Percentiles rank a stretch among this genome's conserved stretches.
phyloP scores from a whole-genome alignment of 2,888 invertebrate species.

The Morpho deidamia region DNA sequence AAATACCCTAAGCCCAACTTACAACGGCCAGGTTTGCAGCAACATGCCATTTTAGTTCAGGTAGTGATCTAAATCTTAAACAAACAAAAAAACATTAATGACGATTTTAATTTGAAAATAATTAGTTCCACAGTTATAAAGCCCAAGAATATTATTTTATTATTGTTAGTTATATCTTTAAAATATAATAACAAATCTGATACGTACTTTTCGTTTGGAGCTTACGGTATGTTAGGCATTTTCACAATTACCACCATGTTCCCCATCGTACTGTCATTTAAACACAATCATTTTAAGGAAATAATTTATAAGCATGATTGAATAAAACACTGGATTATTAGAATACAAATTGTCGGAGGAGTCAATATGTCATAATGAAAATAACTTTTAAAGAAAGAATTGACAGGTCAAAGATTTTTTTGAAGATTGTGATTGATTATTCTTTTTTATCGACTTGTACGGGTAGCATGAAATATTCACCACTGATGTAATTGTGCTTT shows the following conservation, averaged over 20 bases:
- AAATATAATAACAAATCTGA: too few relatives aligned
- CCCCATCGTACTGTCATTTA: not conserved
- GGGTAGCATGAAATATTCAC: too few relatives aligned
- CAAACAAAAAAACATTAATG: constrained; percentile 2
- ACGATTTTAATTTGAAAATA: not conserved
- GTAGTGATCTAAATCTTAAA: constrained; percentile 28
- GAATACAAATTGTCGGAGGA: too few relatives aligned
- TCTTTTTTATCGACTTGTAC: too few relatives aligned
- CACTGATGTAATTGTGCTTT: too few relatives aligned
- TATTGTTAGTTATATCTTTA: not conserved
- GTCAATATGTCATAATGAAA: not conserved
- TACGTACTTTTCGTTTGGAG: not conserved
- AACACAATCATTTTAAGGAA: not conserved
- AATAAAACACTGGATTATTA: not conserved
- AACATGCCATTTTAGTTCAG: constrained; percentile 48
- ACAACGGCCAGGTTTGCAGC: constrained; percentile 48
- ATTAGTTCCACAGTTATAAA: not conserved
- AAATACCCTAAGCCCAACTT: constrained; percentile 22
- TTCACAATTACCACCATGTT: constrained; percentile 25
- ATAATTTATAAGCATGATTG: constrained; percentile 15
- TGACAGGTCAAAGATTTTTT: not conserved
- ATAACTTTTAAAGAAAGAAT: not conserved
- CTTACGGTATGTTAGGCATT: constrained; percentile 25
- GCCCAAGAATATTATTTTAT: not conserved
- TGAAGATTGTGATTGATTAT: too few relatives aligned